Evolutionary conservation across 2,113 vertebrate genomes (phyloP), one percentile per base, ranked within the genome.

Genomic region (Nanorana parkeri): DNA sequence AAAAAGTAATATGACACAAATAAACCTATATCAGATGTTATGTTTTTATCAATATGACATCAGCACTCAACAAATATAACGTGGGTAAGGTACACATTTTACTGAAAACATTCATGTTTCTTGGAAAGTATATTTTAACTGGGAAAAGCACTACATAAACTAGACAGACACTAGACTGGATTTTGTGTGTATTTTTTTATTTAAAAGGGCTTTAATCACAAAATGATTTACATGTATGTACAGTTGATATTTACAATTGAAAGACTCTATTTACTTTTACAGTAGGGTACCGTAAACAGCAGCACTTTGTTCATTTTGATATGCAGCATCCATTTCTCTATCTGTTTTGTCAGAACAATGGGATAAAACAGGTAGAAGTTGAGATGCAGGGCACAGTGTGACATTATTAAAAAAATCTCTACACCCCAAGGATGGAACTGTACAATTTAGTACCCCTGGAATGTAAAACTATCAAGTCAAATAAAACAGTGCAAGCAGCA

Each of bases 271-370:
- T 91, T 84, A 91, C 86, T 86, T 88, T 88, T 90, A 93, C 91
- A 92, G 89, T 83, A 87, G 90, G 91, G 93, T 94, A 94, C 94
- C 93, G 92, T 92, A 88, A 94, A 75, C 26, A 82, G 93, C 92
- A 94, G 91, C 92, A 91, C 87, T 90, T 87, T 89, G 83, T 93
- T 88, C 90, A 88, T 90, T 89, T 90, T 90, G 90, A 91, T 89
- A 91, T 88, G 90, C 85, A 86, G 85, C 85, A 89, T 90, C 85
- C 79, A 32, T 65, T 63, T 69, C 41, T 55, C 63, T 80, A 16
- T 63, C 26, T 13, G 32, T 56, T 20, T 17, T 56, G 24, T 51
- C 21, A 69, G 32, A 58, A 55, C 24, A 36, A 20, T 54, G 5
- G 41, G 23, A 21, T 28, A 56, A 65, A 65, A 66, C 19, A 29